Evolutionary conservation across 2,888 invertebrate species (phyloP).

Genomic region (Busseola fusca): DNA sequence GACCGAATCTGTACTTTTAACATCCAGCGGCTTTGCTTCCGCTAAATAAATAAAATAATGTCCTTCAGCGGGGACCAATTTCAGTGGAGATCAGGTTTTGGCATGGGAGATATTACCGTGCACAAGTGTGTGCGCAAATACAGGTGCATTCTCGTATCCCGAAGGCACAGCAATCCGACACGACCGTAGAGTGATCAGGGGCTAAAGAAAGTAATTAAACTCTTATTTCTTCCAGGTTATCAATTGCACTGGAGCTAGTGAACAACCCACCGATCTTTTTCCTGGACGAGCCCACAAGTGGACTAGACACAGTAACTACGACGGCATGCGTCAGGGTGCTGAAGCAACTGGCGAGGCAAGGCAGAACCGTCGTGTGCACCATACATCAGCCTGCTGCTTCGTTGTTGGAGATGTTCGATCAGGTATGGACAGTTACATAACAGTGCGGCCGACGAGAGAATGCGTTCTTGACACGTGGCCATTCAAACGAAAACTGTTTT

Average conservation of each 20-base stretch:
- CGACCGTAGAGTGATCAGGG: not conserved
- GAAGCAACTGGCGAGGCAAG: conserved; percentile 89
- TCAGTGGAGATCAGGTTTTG: too few relatives aligned
- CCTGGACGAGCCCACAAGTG: conserved; percentile 94
- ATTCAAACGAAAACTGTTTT: too few relatives aligned
- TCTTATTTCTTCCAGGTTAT: conserved; percentile 83
- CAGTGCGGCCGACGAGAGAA: too few relatives aligned
- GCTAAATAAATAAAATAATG: too few relatives aligned
- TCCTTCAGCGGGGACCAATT: too few relatives aligned
- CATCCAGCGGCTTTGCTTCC: too few relatives aligned
- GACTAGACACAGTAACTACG: conserved; percentile 91
- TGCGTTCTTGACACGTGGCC: too few relatives aligned
- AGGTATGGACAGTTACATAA: conserved; percentile 73
- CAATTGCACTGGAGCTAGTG: conserved; percentile 94
- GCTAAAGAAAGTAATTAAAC: not conserved
- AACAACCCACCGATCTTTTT: conserved; percentile 96
- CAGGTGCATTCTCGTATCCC: not conserved
- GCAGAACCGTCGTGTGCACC: conserved; percentile 91
- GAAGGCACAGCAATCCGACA: not conserved
- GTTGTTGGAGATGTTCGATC: conserved; percentile 90
- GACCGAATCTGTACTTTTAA: not conserved
- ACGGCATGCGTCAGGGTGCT: conserved; percentile 90
- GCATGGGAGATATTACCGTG: too few relatives aligned
- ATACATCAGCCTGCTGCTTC: conserved; percentile 92
- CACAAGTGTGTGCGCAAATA: not conserved